Base-by-base conservation (phyloP, 2,797 vertebrate species). In the Lepus townsendii region DNA sequence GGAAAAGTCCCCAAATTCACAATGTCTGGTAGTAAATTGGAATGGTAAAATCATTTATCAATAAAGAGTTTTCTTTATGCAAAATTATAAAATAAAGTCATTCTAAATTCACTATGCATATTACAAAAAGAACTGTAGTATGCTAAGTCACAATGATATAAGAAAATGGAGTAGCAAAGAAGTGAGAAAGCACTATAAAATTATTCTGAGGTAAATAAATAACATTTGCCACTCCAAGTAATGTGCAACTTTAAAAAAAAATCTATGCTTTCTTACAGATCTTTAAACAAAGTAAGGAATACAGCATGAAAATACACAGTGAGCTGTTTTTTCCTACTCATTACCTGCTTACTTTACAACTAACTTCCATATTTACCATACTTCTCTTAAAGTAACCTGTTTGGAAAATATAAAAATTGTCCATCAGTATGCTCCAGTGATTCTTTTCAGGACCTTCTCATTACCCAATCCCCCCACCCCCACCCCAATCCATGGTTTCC, bases 151-250 rank as follows among this genome's bases (percentile, higher is more conserved):
- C 14, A 86, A 94, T 93, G 66, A 69, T 71, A 78, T 73, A 91
- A 95, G 80, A 89, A 93, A 79, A 76, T 7, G 12, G 12, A 88
- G 80, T 57, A 73, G 35, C 60, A 91, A 90, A 79, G 60, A 92
- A 85, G 82, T 47, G 35, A 86, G 69, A 95, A 32, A 85, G 19
- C 82, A 47, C 95, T 54, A 85, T 76, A 54, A 94, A 95, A 88
- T 62, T 85, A 90, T 42, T n/a, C 6, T 66, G 60, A 87, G 63
- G 57, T n/a, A 80, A 94, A 76, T 83, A 80, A 88, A 76, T 2
- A 90, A 8, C 47, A 80, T 5, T 3, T 66, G 17, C 90, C 60
- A 75, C 35, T 85, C n/a, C 65, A 65, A 47, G 19, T 73, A 75
- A 94, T 91, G 30, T 26, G 12, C 3, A 60, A 95, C 32, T 60